Evolutionary conservation across 30 jellyfish, hydroid and myxozoan genomes (phyloP).

Genomic region (Rhopilema esculentum): DNA sequence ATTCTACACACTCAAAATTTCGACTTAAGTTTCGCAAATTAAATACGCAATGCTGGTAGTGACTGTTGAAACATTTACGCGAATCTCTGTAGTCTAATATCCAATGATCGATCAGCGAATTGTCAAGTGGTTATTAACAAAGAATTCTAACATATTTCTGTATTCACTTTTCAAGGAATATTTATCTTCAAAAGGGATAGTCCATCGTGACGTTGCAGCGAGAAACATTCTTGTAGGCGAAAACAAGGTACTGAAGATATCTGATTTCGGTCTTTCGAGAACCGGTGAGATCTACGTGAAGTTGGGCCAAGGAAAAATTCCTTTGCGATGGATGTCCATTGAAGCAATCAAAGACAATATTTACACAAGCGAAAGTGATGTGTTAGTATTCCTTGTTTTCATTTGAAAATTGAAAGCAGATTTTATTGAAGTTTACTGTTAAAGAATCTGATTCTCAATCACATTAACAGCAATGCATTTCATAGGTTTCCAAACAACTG

Average conservation of each 20-base stretch:
- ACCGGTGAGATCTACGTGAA: slow-evolving; percentile 71
- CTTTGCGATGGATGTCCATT: slow-evolving; percentile 79
- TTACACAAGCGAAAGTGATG: slow-evolving; percentile 73
- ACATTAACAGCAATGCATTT: background rate
- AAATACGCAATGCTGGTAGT: too few species aligned
- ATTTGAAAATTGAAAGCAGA: background rate
- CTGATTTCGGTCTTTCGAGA: slow-evolving; percentile 81
- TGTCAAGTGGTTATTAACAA: too few species aligned
- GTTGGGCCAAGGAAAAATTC: slow-evolving; percentile 71
- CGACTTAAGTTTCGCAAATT: too few species aligned
- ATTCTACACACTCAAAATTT: background rate
- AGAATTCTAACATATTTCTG: too few species aligned
- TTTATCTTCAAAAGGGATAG: slow-evolving; percentile 63
- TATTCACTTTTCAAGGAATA: slow-evolving; percentile 34
- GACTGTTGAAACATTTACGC: too few species aligned
- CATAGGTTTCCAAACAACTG: too few species aligned
- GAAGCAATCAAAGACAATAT: slow-evolving; percentile 73
- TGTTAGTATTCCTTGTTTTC: slow-evolving; percentile 35
- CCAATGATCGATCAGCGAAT: too few species aligned
- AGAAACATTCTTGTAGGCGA: slow-evolving; percentile 78
- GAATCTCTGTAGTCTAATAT: too few species aligned
- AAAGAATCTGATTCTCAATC: background rate
- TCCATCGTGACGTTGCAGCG: slow-evolving; percentile 77
- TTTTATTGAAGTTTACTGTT: background rate
- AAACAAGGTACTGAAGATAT: slow-evolving; percentile 49